These are phyloP conservation scores for Amphimedon queenslandica DNA, from an alignment of 37 sponge, comb jelly and placozoan species.

Conservation along the genomic window DNA sequence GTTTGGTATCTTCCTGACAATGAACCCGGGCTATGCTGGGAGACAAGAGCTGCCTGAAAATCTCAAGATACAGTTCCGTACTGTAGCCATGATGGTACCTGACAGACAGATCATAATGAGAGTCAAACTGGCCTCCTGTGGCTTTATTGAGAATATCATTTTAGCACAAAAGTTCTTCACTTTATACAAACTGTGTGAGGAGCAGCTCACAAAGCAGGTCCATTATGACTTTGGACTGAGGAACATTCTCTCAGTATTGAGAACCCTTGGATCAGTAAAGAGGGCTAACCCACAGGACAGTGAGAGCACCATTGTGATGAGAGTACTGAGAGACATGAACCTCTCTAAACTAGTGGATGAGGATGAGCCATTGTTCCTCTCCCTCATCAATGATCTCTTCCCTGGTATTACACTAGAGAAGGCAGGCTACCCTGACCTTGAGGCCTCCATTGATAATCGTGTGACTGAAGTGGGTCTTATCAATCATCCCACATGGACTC, in stretches of 20 bases:
- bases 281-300: conserved; percentile 83
- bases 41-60: conserved; percentile 98
- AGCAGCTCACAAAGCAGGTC: conserved; percentile 98
- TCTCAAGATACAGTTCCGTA: conserved; percentile 92
- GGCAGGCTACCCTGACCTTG: conserved; percentile 96
- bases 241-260: conserved; percentile 95
- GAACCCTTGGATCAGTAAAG: conserved; percentile 92
- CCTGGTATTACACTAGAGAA: conserved; percentile 96
- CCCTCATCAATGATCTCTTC: conserved; percentile 92
- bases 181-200: conserved; percentile 96
- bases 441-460: conserved; percentile 79
- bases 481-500: conserved; percentile 91
- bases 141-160: conserved; percentile 91
- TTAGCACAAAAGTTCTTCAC: conserved; percentile 93
- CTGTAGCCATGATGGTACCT: conserved; percentile 99
- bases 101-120: conserved; percentile 97
- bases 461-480: conserved; percentile 68
- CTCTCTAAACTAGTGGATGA: conserved; percentile 98
- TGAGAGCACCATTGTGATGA: conserved; percentile 95
- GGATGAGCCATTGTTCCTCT: conserved; percentile 96
- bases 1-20: conserved; percentile 98
- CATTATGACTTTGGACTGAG: conserved; percentile 98
- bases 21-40: conserved; percentile 99
- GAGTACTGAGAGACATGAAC: conserved; percentile 98
- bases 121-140: conserved; percentile 93